Evolutionary conservation across 2,113 vertebrate species (phyloP), one percentile per base, ranked within the genome.

Genomic region (Rhinolophus sinicus): DNA sequence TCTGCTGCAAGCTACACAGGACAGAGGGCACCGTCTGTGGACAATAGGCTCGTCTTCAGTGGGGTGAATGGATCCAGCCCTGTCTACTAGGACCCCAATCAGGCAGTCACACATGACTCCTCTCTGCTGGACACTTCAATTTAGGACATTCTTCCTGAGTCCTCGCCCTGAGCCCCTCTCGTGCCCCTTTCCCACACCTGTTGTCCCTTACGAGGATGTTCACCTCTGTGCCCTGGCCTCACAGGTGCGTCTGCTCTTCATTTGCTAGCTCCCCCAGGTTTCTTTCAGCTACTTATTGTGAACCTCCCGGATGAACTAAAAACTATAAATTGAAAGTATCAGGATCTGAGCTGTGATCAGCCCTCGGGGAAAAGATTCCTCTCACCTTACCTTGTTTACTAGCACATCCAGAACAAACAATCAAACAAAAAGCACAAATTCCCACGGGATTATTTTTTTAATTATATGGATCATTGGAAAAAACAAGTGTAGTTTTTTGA

Each of bases 401-500:
- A 76, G 54, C 19, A 22, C 38, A 4, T 62, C 24, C 40, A n/a
- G 33, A 82, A 60, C 22, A 78, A 78, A 52, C 58, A 4, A 26
- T n/a, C 58, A 83, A 92, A 69, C 75, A 50, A 77, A n/a, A 22
- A 8, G 5, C 73, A 73, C 4, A 78, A 40, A 77, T 40, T n/a
- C 15, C 50, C 19, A 0, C 30, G n/a, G 28, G 5, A 5, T 54
- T 69, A 24, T 50, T 50, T 77, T 81, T 90, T 84, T 8, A 80
- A 65, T 60, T 64, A n/a, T 33, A 5, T 60, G 47, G 6, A 3
- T 96, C 58, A 81, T n/a, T 33, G 40, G 52, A 40, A n/a, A 70
- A 58, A 96, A 44, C 40, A 84, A 50, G 47, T 50, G 12, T 58
- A 58, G 14, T 38, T 62, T 92, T 72, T 94, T 76, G 67, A 54